phyloP scores from a whole-genome alignment of 2,113 vertebrate genomes.

The Cheilinus undulatus region DNA sequence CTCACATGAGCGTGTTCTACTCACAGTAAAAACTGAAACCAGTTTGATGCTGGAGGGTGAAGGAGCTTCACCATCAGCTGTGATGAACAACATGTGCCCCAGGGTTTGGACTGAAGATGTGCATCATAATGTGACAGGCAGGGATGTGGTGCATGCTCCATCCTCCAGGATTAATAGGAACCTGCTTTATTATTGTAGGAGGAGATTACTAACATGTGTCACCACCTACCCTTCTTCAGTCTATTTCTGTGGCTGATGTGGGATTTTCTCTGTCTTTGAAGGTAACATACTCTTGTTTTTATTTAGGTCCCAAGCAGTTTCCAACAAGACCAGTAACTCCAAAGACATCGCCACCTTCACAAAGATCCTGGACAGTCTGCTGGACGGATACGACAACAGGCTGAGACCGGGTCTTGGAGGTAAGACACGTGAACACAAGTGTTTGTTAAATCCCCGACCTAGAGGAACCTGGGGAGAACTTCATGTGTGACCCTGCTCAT shows the following conservation, averaged over 20 bases:
- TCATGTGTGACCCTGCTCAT: too few relatives aligned
- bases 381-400: constrained; percentile 95
- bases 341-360: constrained; percentile 95
- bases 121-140: neutral
- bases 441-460: too few relatives aligned
- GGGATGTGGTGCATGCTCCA: neutral
- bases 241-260: neutral
- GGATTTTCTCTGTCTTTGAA: neutral
- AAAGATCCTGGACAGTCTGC: constrained; percentile 90
- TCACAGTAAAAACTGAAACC: neutral
- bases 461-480: too few relatives aligned
- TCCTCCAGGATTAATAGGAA: neutral
- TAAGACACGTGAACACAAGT: constrained; percentile 39
- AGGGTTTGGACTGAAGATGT: neutral
- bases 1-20: neutral
- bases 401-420: constrained; percentile 88
- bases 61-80: neutral
- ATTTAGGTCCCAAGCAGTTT: constrained; percentile 66
- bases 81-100: neutral
- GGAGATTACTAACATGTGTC: neutral
- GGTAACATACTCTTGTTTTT: neutral
- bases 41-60: neutral
- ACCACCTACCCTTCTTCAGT: neutral
- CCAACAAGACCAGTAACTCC: constrained; percentile 81
- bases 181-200: constrained; percentile 11